Evolutionary conservation across 1,140 invertebrate genomes (phyloP).

Genomic region (Adoxophyes honmai): DNA sequence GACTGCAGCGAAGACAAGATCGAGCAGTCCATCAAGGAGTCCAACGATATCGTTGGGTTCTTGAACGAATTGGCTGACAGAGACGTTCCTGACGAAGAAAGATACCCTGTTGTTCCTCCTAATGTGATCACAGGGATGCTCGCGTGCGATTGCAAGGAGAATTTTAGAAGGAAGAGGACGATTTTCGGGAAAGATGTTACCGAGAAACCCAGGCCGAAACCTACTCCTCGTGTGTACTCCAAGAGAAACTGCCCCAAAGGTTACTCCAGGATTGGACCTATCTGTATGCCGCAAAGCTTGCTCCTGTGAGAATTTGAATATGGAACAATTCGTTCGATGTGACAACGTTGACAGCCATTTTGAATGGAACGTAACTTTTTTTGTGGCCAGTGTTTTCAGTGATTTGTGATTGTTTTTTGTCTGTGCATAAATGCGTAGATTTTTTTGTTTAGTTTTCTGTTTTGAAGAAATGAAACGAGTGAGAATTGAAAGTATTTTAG

Average conservation of each 20-base stretch:
- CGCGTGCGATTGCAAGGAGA: slow-evolving; percentile 32
- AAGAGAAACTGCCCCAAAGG: background rate
- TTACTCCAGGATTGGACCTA: background rate
- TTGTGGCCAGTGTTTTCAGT: too few species aligned
- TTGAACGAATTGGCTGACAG: slow-evolving; percentile 23
- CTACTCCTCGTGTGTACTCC: background rate
- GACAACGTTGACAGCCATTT: too few species aligned
- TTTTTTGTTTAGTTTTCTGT: too few species aligned
- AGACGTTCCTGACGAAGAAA: background rate
- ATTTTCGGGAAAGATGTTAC: background rate
- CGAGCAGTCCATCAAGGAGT: slow-evolving; percentile 16
- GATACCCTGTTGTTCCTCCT: slow-evolving; percentile 29
- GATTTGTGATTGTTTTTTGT: too few species aligned
- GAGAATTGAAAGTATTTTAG: background rate
- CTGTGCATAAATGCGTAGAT: too few species aligned
- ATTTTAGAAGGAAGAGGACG: slow-evolving; percentile 36
- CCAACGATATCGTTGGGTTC: slow-evolving; percentile 27
- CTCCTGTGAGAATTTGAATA: too few species aligned
- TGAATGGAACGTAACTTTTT: too few species aligned
- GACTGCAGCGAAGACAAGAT: background rate
- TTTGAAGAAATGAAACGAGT: too few species aligned
- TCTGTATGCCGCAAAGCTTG: too few species aligned
- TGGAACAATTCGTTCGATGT: too few species aligned
- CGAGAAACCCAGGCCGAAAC: background rate
- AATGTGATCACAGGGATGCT: slow-evolving; percentile 29